Evolutionary conservation across 2,888 invertebrate species (phyloP).

Genomic region (Bembecia ichneumoniformis): DNA sequence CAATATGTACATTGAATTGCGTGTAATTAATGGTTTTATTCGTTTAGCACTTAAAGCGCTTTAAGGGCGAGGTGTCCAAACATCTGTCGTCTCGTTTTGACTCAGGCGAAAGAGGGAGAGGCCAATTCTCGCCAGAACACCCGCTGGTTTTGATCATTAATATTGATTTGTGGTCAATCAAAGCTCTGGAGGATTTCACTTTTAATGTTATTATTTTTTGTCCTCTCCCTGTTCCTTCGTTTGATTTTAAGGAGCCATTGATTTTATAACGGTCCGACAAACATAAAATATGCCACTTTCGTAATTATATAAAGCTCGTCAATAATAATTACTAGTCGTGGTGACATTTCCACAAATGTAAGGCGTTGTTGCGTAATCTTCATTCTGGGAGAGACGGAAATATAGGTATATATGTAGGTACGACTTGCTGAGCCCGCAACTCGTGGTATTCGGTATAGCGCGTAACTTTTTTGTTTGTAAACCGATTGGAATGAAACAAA

Average conservation of each 20-base stretch:
- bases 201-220: slow-evolving; percentile 64
- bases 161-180: slow-evolving; percentile 75
- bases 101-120: slow-evolving; percentile 28
- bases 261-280: slow-evolving; percentile 22
- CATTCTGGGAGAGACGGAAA: too few relatives aligned
- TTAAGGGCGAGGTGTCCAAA: slow-evolving; percentile 71
- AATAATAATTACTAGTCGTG: too few relatives aligned
- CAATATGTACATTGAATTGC: slow-evolving; percentile 73
- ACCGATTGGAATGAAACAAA: too few relatives aligned
- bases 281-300: too few relatives aligned
- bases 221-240: slow-evolving; percentile 19
- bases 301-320: too few relatives aligned
- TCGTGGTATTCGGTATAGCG: too few relatives aligned
- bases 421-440: too few relatives aligned
- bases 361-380: too few relatives aligned
- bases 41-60: slow-evolving; percentile 71
- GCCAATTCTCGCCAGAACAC: slow-evolving; percentile 41
- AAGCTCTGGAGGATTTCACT: slow-evolving; percentile 67
- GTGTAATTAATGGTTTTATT: slow-evolving; percentile 72
- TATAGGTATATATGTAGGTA: too few relatives aligned
- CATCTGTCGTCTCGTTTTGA: slow-evolving; percentile 37
- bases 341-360: too few relatives aligned
- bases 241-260: slow-evolving; percentile 33
- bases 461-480: too few relatives aligned
- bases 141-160: slow-evolving; percentile 70